These are phyloP conservation scores for Podocnemis expansa DNA, from an alignment of 2,113 vertebrate species.

Conservation along the genomic window DNA sequence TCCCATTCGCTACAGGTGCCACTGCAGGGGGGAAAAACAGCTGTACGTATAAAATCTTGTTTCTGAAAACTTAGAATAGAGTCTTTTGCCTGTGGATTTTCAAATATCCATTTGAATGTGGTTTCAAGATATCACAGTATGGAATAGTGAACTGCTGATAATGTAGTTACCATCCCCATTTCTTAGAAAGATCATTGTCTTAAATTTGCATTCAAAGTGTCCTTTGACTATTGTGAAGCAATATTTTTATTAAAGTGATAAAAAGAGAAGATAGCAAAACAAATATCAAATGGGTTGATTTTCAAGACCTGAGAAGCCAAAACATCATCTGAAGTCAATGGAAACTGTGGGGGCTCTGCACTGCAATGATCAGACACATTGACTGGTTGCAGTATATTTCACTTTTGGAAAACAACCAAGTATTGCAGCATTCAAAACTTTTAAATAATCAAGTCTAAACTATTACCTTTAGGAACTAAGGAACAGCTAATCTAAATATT, in stretches of 20 bases:
- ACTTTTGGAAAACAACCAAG: not conserved
- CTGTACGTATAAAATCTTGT: not conserved
- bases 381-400: not conserved
- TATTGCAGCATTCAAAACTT: conserved; percentile 36
- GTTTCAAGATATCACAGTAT: not conserved
- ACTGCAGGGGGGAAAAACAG: not conserved
- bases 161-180: not conserved
- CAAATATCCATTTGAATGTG: not conserved
- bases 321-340: conserved; percentile 2
- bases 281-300: not conserved
- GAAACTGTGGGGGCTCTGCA: not conserved
- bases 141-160: not conserved
- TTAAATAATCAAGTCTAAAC: conserved; percentile 16
- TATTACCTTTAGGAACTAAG: not conserved
- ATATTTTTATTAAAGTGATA: conserved; percentile 23
- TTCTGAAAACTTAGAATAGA: not conserved
- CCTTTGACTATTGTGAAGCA: conserved; percentile 14
- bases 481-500: conserved; percentile 40
- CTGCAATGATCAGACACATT: not conserved
- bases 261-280: conserved; percentile 2
- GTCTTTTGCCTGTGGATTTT: not conserved
- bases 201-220: conserved; percentile 12
- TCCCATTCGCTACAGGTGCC: no score
- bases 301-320: not conserved
- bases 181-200: not conserved